A percentile compares a stretch with the other conserved stretches of the same genome.
Conservation (phyloP, 1,140 invertebrate genomes). For the Drosophila lacertosa region DNA sequence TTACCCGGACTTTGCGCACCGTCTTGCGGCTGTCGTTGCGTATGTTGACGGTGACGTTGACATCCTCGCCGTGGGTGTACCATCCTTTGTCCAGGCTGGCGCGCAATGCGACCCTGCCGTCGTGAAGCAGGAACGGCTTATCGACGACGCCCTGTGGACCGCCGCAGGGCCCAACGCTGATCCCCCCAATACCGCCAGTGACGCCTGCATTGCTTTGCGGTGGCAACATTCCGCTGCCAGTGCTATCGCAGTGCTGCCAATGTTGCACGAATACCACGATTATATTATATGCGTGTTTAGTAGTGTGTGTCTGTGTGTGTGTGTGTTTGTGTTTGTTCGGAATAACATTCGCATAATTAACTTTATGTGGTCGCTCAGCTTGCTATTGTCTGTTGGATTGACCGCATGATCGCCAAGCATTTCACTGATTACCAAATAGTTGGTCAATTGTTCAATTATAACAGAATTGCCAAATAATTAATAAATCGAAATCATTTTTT, state of each 20-base stretch:
- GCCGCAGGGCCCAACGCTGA: conserved; percentile 65
- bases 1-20: conserved; percentile 95
- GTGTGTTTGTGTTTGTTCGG: background rate
- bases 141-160: conserved; percentile 85
- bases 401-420: too few species aligned
- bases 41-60: conserved; percentile 94
- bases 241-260: conserved; percentile 64
- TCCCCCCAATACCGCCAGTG: conserved; percentile 65
- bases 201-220: conserved; percentile 69
- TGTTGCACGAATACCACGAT: background rate
- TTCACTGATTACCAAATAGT: background rate
- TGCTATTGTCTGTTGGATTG: background rate
- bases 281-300: too few species aligned
- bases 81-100: conserved; percentile 96
- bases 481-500: too few species aligned
- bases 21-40: conserved; percentile 98
- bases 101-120: conserved; percentile 91
- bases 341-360: conserved; percentile 1
- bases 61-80: conserved; percentile 97
- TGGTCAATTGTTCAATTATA: background rate
- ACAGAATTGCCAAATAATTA: background rate
- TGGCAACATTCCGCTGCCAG: conserved; percentile 53
- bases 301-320: background rate
- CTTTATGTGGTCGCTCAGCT: background rate
- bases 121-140: conserved; percentile 87